Conservation (phyloP, 1,140 invertebrate species). For the Drosophila neocordata region DNA sequence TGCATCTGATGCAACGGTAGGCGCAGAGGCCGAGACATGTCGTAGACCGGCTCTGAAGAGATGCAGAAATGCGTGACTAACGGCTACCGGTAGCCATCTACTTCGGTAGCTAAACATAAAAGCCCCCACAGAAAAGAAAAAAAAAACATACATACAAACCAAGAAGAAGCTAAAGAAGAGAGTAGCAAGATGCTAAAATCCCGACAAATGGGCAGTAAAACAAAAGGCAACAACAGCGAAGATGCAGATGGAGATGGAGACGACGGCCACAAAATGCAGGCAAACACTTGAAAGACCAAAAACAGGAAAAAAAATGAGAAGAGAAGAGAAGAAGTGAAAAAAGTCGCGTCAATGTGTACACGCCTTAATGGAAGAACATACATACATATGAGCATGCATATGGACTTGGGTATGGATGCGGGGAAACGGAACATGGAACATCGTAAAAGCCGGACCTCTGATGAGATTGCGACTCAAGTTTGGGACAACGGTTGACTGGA, state of each 20-base stretch:
- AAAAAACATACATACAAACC: neutral
- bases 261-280: slow-evolving; percentile 70
- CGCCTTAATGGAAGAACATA: slow-evolving; percentile 78
- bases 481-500: slow-evolving; percentile 60
- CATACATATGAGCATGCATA: slow-evolving; percentile 26
- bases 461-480: slow-evolving; percentile 59
- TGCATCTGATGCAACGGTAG: neutral
- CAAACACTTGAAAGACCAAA: slow-evolving; percentile 67
- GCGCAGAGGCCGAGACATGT: slow-evolving; percentile 14
- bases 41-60: slow-evolving; percentile 43
- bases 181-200: slow-evolving; percentile 65
- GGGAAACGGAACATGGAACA: neutral
- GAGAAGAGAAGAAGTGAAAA: slow-evolving; percentile 23
- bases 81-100: slow-evolving; percentile 79
- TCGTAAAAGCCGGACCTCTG: slow-evolving; percentile 53
- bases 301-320: slow-evolving; percentile 19
- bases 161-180: neutral
- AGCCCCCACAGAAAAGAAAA: slow-evolving; percentile 31
- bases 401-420: slow-evolving; percentile 31
- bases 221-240: slow-evolving; percentile 51
- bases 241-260: slow-evolving; percentile 16
- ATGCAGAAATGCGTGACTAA: slow-evolving; percentile 80
- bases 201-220: slow-evolving; percentile 69
- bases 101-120: slow-evolving; percentile 78
- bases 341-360: slow-evolving; percentile 79